Base-by-base conservation (phyloP, 1,140 invertebrate genomes). In the Asbolus verrucosus region DNA sequence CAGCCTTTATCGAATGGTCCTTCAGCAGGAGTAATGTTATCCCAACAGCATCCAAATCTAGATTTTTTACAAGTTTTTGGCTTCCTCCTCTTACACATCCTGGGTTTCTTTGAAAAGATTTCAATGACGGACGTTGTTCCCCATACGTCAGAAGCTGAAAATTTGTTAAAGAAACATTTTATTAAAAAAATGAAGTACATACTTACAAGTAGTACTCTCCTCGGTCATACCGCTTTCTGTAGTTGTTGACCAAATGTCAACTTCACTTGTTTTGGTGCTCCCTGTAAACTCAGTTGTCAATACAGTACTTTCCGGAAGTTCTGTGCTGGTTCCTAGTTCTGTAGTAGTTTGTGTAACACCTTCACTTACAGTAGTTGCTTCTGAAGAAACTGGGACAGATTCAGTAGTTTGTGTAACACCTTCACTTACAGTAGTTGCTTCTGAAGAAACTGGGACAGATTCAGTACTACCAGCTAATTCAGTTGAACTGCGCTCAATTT, bases 1-100 rank as follows among this genome's bases (percentile, higher is more conserved):
- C 93, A 95, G 11, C 91, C 94, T 85, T 91, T 87, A 67, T 90
- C 88, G 74, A 96, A 97, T 18, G 94, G 92, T 76, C 96, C 97
- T 75, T 86, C 81, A 16, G 96, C 94, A 2, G 87, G 76, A 2
- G 93, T 95, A 68, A 89, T 87, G 11, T 89, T 91, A 81, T 98
- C 96, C 11, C 90, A 90, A 82, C 97, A 98, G 78, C 96, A 98
- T 8, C 95, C 95, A 78, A 91, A 97, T 71, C 88, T 81, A 8
- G 90, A 87, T 15, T 85, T 87, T 11, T 86, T 84, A 76, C 95
- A 97, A 41, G 83, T 83, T 67, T 85, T 86, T 68, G 83, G 86
- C 65, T 85, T 87, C 71, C 83, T 86, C 0, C 83, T 79, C 75
- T 87, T 91, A 73, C 91, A 92, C 78, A 89, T 89, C 31, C 82